Evolutionary conservation across 1,140 invertebrate species (phyloP).

Genomic region (honey bee (Apis mellifera)): Amel_HAv3.1 CM009934.2:13078001-13078500

Average conservation of each 20-base stretch:
- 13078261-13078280: background rate
- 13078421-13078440: background rate
- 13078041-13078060: no score
- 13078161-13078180: background rate
- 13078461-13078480: background rate
- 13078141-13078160: background rate
- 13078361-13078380: background rate
- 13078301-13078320: no score
- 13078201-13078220: background rate
- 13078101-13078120: background rate
- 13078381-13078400: background rate
- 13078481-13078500: conserved; percentile 27
- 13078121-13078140: background rate
- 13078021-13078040: no score
- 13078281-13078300: background rate
- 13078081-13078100: no score
- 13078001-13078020: no score
- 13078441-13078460: background rate
- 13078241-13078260: conserved; percentile 50
- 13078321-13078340: no score
- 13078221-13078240: conserved; percentile 23
- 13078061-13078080: no score
- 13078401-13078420: background rate
- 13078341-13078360: no score
- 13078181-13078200: background rate